Evolutionary conservation across 2,888 invertebrate species (phyloP), one percentile per base, ranked within the genome.

Genomic region (Diarsia mendica): DNA sequence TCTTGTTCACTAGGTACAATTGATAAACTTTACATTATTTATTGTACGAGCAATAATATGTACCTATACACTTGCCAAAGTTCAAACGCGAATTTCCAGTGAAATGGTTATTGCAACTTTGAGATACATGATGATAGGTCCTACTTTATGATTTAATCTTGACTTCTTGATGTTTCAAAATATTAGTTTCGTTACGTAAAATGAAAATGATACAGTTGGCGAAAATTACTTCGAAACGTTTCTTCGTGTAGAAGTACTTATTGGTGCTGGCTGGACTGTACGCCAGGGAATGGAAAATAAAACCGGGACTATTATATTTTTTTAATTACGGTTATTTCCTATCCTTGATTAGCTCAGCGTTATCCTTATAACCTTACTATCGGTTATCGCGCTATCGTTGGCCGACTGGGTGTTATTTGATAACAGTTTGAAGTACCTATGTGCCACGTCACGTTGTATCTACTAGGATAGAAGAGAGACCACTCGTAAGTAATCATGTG

Each of bases 281-380:
- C 53, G 5, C 53, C 23, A 55, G 23, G 13, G 13, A 55, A 55
- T 55, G 11, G 5, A 23, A 13, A 23, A 23, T 5, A 13, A 23
- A 13, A 23, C 13, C n/a, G n/a, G 23, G 58, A 20, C 28, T 33
- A 61, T 33, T 61, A 33, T 51, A n/a, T 76, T 51, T 33, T 76
- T 51, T 23, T 18, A 60, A 46, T 66, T 10, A 55, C 13, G 15
- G 9, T 68, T 39, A n/a, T n/a, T 28, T 61, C n/a, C 20, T n/a
- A n/a, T 53, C n/a, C 11, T 53, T 28, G 5, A 63, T 80, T 49
- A 33, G 48, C 28, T 28, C 11, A 10, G 28, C 63, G 39, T 72
- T 49, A 63, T 76, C 76, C 51, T n/a, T 72, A n/a, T 55, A 53
- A 80, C 48, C 80, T 77, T 72, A 33, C 20, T 53, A 55, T 53